A percentile compares a stretch with the other conserved stretches of the same genome.
Evolutionary conservation across 2,797 vertebrate species (phyloP).

Genomic region (Pangasius djambal): DNA sequence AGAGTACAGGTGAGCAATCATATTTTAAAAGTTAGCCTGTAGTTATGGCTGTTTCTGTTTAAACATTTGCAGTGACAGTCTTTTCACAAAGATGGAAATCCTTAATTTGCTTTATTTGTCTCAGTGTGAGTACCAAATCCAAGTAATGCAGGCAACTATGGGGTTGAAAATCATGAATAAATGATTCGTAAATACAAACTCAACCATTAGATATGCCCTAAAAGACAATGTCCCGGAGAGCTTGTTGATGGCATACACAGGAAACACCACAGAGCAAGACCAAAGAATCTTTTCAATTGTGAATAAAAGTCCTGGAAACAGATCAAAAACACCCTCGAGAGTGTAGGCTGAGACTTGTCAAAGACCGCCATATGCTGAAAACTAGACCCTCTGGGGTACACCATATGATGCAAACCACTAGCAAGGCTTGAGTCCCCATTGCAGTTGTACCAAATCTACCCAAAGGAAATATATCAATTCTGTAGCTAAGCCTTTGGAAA

Average conservation of each 20-base stretch:
- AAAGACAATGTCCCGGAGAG: not conserved
- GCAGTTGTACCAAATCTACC: slow-evolving; percentile 32
- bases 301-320: slow-evolving; percentile 41
- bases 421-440: slow-evolving; percentile 26
- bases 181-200: slow-evolving; percentile 1
- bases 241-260: not conserved
- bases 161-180: slow-evolving; percentile 15
- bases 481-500: slow-evolving; percentile 27
- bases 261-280: not conserved
- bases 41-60: not conserved
- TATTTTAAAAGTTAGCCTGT: not conserved
- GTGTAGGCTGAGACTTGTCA: slow-evolving; percentile 39
- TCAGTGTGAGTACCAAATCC: not conserved
- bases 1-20: not conserved
- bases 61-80: not conserved
- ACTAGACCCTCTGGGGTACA: slow-evolving; percentile 31
- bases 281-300: slow-evolving; percentile 40
- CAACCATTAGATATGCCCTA: not conserved
- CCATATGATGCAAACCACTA: slow-evolving; percentile 41
- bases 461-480: slow-evolving; percentile 19
- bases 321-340: slow-evolving; percentile 41
- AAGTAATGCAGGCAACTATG: not conserved
- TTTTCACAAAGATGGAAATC: not conserved
- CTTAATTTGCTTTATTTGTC: not conserved
- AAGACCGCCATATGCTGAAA: slow-evolving; percentile 41